Conservation (phyloP, 2,113 vertebrate genomes). For the Asarcornis scutulata region DNA sequence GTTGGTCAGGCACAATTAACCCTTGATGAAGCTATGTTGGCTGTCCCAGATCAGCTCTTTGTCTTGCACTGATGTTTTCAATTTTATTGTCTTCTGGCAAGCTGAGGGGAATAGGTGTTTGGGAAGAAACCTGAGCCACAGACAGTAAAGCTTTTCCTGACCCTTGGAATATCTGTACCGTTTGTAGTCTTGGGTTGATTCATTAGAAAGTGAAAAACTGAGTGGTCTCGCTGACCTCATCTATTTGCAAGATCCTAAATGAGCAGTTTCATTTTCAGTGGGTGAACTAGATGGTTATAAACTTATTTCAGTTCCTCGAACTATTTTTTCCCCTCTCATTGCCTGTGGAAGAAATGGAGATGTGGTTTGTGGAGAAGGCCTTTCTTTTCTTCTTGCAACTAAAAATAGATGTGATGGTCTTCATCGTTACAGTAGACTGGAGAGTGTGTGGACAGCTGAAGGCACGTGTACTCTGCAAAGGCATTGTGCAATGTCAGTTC, state of each 20-base stretch:
- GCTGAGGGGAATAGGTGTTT: background rate
- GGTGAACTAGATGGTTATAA: background rate
- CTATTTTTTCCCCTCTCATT: background rate
- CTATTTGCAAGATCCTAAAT: background rate
- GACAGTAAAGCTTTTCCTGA: background rate
- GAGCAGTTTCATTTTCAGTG: background rate
- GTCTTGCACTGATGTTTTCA: background rate
- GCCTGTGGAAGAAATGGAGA: background rate
- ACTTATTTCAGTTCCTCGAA: background rate
- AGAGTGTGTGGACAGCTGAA: background rate
- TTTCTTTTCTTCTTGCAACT: background rate
- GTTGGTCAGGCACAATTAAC: too few species aligned
- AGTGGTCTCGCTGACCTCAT: background rate
- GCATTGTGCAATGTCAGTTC: background rate
- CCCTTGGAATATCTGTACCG: background rate
- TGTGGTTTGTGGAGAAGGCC: background rate
- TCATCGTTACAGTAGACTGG: background rate
- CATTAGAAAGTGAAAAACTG: background rate
- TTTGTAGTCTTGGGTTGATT: background rate
- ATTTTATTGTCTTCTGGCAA: background rate
- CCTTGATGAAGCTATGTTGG: too few species aligned
- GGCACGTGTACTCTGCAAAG: background rate
- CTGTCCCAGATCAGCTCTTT: too few species aligned
- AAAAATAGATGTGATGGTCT: background rate
- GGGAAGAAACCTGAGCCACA: fast-evolving